phyloP scores from a whole-genome alignment of 2,797 vertebrate species.

The Urocyon cinereoargenteus region DNA sequence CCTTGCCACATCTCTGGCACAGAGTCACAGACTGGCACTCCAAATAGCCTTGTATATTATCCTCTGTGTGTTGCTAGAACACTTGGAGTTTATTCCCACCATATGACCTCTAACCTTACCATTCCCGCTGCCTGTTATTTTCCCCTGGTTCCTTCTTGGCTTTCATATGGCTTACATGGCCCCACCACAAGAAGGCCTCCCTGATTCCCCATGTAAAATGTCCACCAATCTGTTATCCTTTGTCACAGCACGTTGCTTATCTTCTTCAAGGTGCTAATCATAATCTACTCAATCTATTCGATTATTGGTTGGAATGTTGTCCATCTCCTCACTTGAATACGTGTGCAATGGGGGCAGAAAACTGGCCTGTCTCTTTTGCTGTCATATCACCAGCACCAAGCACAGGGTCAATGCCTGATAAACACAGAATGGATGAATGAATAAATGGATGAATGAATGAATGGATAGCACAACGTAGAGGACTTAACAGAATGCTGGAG shows the following conservation, averaged over 20 bases:
- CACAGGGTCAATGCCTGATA: background rate
- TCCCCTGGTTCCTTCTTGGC: background rate
- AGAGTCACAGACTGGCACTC: background rate
- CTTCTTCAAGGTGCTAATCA: background rate
- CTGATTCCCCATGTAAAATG: background rate
- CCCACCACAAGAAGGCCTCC: background rate
- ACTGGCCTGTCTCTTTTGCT: background rate
- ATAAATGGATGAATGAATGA: background rate
- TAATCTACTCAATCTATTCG: background rate
- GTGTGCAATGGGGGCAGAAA: background rate
- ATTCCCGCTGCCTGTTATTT: background rate
- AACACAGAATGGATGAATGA: background rate
- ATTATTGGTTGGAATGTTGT: background rate
- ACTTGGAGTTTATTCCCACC: background rate
- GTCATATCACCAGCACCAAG: background rate
- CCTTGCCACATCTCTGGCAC: accelerated
- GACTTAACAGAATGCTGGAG: background rate
- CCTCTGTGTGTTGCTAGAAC: background rate
- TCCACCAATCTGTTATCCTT: background rate
- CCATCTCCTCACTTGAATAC: background rate
- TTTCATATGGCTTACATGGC: background rate
- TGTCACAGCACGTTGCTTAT: background rate
- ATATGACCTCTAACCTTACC: background rate
- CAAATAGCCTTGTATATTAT: too few relatives aligned
- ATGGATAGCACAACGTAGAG: background rate